These are phyloP conservation scores for Ormia ochracea DNA, from an alignment of 2,888 invertebrate genomes.

Conservation along the genomic window DNA sequence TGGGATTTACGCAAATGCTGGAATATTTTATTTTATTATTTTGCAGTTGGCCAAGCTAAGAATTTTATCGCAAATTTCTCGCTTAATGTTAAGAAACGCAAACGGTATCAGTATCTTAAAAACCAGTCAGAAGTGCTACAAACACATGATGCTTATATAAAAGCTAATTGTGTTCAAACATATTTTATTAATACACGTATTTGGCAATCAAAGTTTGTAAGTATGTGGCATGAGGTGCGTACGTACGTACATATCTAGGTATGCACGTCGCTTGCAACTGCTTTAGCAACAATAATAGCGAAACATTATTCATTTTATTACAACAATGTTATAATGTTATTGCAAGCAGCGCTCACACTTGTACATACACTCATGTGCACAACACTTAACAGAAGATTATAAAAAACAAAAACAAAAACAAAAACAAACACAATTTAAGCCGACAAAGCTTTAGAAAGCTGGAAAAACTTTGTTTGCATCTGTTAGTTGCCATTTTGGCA, in stretches of 20 bases:
- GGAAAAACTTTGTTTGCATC: background rate
- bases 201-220: constrained; percentile 9
- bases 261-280: background rate
- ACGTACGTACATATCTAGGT: too few relatives aligned
- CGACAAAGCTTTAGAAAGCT: constrained; percentile 34
- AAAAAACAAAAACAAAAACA: background rate
- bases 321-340: constrained; percentile 30
- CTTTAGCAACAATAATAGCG: constrained; percentile 10
- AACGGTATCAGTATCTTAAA: background rate
- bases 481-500: constrained; percentile 9
- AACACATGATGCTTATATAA: background rate
- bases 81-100: background rate
- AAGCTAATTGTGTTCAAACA: background rate
- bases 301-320: constrained; percentile 34
- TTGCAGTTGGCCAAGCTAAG: too few relatives aligned
- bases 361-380: background rate
- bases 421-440: too few relatives aligned
- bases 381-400: constrained; percentile 5
- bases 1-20: constrained; percentile 36
- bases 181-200: constrained; percentile 16
- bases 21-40: background rate
- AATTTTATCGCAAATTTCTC: background rate
- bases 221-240: constrained; percentile 23
- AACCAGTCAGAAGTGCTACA: background rate
- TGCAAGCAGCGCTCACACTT: background rate